A percentile compares a stretch with the other conserved stretches of the same genome.
These are phyloP conservation scores for Tromatobia lineatoria DNA, from an alignment of 2,888 invertebrate species.

Conservation along the genomic window DNA sequence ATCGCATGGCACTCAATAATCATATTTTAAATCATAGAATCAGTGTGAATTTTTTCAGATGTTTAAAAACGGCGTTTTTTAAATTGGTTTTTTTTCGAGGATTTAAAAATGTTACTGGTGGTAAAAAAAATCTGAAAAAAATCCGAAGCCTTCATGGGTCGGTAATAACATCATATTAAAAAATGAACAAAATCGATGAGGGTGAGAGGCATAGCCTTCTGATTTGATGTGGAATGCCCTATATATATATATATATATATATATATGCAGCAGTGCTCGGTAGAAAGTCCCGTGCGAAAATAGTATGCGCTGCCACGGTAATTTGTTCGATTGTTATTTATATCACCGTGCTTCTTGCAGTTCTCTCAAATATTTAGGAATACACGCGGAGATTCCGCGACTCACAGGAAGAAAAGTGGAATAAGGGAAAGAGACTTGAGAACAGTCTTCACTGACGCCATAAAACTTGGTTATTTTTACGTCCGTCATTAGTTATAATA, in stretches of 20 bases:
- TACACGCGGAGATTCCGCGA: conserved; percentile 29
- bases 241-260: conserved; percentile 10
- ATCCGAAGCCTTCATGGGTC: too few relatives aligned
- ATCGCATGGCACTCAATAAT: too few relatives aligned
- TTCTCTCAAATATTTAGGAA: conserved; percentile 57
- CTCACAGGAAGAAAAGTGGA: background rate
- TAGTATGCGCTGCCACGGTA: conserved; percentile 39
- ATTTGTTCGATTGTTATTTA: conserved; percentile 67
- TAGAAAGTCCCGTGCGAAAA: conserved; percentile 65
- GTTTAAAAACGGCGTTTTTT: too few relatives aligned
- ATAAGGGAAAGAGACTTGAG: conserved; percentile 25
- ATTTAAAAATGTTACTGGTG: too few relatives aligned
- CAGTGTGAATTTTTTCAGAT: too few relatives aligned
- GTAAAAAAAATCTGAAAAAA: too few relatives aligned
- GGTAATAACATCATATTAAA: too few relatives aligned
- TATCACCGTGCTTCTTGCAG: conserved; percentile 46
- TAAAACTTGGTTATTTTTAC: conserved; percentile 55
- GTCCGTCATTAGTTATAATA: conserved; percentile 43
- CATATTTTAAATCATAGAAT: too few relatives aligned
- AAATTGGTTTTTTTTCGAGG: too few relatives aligned
- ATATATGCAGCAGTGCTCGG: conserved; percentile 19
- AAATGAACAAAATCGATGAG: too few relatives aligned
- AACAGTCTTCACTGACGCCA: conserved; percentile 45
- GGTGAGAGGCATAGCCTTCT: too few relatives aligned
- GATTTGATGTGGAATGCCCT: too few relatives aligned